phyloP scores from a whole-genome alignment of 2,888 invertebrate genomes.

The Plebejus anna region DNA sequence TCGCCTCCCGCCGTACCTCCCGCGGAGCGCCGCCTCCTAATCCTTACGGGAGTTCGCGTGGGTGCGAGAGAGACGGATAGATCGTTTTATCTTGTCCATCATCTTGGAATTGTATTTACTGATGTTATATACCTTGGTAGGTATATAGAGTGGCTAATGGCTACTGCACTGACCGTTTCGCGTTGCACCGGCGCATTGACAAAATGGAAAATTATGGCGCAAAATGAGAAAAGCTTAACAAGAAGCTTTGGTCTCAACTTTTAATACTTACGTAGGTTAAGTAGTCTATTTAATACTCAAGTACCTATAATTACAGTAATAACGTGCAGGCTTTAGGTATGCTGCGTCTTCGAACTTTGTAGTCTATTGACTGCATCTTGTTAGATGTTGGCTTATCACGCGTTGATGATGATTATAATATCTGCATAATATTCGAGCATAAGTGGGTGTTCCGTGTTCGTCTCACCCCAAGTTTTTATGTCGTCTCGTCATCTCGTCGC shows the following conservation, averaged over 20 bases:
- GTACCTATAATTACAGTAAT: too few species aligned
- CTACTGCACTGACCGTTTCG: conserved; percentile 13
- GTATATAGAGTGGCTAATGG: conserved; percentile 7
- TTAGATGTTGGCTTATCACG: neutral
- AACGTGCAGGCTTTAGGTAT: too few species aligned
- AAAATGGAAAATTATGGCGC: neutral
- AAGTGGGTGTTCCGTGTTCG: conserved; percentile 59
- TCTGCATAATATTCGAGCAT: conserved; percentile 8
- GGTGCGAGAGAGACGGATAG: conserved; percentile 55
- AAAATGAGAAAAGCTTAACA: neutral
- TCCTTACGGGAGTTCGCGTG: conserved; percentile 39
- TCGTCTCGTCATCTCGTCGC: conserved; percentile 59
- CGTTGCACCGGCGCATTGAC: conserved; percentile 2
- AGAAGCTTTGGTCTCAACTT: neutral
- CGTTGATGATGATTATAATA: conserved; percentile 1
- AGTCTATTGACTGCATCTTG: neutral
- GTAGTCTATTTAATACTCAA: too few species aligned
- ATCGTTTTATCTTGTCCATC: conserved; percentile 74
- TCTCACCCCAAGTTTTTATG: conserved; percentile 61
- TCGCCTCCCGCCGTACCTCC: conserved; percentile 42
- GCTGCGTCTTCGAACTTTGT: neutral
- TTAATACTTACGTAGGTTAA: neutral
- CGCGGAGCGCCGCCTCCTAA: conserved; percentile 54
- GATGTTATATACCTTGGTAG: conserved; percentile 45
- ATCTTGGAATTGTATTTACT: conserved; percentile 63